These are phyloP conservation scores for Morphnarchus princeps DNA, from an alignment of 2,113 vertebrate species.

Conservation along the genomic window DNA sequence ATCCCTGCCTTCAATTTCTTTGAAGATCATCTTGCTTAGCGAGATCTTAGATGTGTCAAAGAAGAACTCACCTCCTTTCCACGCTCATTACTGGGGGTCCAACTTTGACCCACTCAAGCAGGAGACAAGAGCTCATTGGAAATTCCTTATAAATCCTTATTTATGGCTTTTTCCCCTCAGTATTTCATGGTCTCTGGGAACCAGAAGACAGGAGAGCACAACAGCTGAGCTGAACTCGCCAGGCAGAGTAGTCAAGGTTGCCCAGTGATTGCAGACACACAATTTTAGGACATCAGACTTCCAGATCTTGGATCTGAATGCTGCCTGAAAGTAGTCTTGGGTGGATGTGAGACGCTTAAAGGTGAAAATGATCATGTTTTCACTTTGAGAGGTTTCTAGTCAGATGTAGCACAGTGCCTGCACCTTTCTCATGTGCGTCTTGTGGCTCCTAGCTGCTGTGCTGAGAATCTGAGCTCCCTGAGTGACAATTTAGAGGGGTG, in stretches of 20 bases:
- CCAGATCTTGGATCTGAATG: neutral
- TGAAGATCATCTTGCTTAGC: neutral
- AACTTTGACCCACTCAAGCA: neutral
- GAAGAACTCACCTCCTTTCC: neutral
- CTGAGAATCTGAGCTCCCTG: neutral
- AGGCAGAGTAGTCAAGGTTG: neutral
- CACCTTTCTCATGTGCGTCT: rapidly evolving
- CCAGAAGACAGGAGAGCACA: neutral
- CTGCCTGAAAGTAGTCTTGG: neutral
- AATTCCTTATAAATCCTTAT: neutral
- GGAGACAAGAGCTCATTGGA: neutral
- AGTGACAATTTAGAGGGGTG: neutral
- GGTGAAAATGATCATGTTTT: neutral
- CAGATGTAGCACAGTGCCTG: neutral
- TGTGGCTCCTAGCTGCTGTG: neutral
- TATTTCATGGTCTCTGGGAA: neutral
- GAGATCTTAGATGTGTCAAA: neutral
- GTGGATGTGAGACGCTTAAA: neutral
- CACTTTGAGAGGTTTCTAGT: neutral
- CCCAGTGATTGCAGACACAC: neutral
- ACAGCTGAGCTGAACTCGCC: neutral
- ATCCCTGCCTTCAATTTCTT: neutral
- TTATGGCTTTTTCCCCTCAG: neutral
- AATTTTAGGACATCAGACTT: neutral
- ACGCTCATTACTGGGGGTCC: neutral